Conservation (phyloP, 2,888 invertebrate species). For the Eurytoma adleriae region DNA sequence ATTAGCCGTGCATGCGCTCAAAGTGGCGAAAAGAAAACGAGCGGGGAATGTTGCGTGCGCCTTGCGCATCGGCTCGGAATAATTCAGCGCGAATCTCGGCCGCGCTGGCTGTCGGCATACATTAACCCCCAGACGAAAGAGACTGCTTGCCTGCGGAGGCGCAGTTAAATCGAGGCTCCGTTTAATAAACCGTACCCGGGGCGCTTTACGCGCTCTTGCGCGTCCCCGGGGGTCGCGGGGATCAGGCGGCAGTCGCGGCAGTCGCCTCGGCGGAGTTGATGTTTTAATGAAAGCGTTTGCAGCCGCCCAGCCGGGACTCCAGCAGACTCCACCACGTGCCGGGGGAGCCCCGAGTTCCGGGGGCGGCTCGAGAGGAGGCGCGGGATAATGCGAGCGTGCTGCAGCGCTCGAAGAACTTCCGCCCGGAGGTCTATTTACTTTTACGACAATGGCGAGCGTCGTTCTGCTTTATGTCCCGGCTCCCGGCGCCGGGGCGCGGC, state of each 20-base stretch:
- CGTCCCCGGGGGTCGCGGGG: not conserved
- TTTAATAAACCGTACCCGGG: constrained; percentile 14
- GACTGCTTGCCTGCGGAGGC: not conserved
- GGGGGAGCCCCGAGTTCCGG: not conserved
- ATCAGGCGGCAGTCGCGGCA: not conserved
- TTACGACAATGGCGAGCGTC: constrained; percentile 41
- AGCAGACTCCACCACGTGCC: too few relatives aligned
- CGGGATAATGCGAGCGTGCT: constrained; percentile 6
- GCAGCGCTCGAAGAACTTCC: constrained; percentile 36
- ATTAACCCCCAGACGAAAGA: not conserved
- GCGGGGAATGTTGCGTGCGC: not conserved
- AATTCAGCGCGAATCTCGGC: not conserved
- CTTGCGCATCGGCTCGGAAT: not conserved
- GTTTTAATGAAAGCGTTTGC: not conserved
- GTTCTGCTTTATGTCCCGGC: constrained; percentile 4
- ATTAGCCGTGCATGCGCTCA: too few relatives aligned
- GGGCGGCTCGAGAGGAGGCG: not conserved
- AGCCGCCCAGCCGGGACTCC: not conserved
- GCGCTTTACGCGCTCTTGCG: not conserved
- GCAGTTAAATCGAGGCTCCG: not conserved
- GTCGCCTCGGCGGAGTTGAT: not conserved
- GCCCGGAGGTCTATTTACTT: constrained; percentile 47
- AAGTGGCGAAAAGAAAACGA: too few relatives aligned
- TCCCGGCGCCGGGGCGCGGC: not conserved
- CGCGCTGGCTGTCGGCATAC: not conserved